These are phyloP conservation scores for Chrosomus eos DNA, from an alignment of 2,797 vertebrate genomes.

Conservation along the genomic window DNA sequence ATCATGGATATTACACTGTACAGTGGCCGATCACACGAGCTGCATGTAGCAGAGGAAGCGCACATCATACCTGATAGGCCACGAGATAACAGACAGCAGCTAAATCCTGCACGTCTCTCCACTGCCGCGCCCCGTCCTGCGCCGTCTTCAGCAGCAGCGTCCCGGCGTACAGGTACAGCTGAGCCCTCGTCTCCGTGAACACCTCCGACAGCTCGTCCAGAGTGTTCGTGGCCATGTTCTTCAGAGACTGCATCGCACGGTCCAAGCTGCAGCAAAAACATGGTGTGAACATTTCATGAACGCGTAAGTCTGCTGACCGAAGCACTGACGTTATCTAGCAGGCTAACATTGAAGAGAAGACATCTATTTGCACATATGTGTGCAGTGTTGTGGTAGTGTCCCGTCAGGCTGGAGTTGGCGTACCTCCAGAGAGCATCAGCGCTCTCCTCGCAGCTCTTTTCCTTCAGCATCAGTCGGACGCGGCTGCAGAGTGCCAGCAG, in stretches of 20 bases:
- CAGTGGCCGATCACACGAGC: neutral
- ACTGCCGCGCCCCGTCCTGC: slow-evolving; percentile 83
- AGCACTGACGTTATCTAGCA: no score
- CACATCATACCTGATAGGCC: slow-evolving; percentile 87
- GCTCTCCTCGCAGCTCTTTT: slow-evolving; percentile 79
- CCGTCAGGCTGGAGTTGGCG: neutral
- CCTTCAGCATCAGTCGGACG: slow-evolving; percentile 84
- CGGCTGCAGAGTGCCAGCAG: slow-evolving; percentile 88
- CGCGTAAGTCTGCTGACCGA: no score
- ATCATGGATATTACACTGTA: neutral
- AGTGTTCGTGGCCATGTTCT: slow-evolving; percentile 69
- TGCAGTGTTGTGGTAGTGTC: neutral
- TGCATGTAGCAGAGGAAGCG: neutral
- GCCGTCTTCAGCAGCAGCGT: slow-evolving; percentile 92
- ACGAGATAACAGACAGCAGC: slow-evolving; percentile 90
- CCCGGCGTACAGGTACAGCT: slow-evolving; percentile 91
- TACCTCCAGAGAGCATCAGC: slow-evolving; percentile 84
- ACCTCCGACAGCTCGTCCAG: slow-evolving; percentile 84
- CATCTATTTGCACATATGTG: neutral
- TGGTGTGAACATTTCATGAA: no score
- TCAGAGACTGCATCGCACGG: slow-evolving; percentile 82
- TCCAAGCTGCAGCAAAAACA: slow-evolving; percentile 83
- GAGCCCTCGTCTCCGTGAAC: slow-evolving; percentile 89
- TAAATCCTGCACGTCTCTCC: slow-evolving; percentile 86
- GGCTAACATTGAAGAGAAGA: no score